Conservation (phyloP, 2,888 invertebrate species). For the Agonopterix heracliana region DNA sequence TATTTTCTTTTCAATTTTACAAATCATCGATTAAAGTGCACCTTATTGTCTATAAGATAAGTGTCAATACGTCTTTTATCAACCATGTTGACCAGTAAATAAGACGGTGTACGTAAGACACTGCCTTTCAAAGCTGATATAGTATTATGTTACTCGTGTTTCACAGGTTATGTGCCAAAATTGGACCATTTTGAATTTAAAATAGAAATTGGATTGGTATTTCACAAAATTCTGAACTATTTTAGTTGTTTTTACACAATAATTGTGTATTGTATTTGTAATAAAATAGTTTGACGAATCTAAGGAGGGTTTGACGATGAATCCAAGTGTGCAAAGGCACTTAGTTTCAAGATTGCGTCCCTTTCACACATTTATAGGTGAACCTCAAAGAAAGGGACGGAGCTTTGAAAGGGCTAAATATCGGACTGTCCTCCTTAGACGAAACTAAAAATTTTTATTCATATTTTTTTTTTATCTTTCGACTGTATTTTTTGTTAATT, state of each 20-base stretch:
- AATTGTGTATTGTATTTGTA: conserved; percentile 28
- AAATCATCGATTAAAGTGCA: too few relatives aligned
- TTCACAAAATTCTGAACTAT: conserved; percentile 18
- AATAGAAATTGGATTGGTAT: conserved; percentile 35
- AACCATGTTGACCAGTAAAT: neutral
- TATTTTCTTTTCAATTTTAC: too few relatives aligned
- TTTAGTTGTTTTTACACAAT: conserved; percentile 22
- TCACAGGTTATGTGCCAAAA: conserved; percentile 65
- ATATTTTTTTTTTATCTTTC: neutral
- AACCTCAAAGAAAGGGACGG: too few relatives aligned
- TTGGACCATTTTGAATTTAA: conserved; percentile 51
- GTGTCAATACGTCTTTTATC: too few relatives aligned
- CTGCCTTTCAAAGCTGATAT: conserved; percentile 27
- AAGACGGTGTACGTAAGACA: conserved; percentile 14
- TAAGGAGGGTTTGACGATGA: too few relatives aligned
- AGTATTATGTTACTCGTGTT: conserved; percentile 53
- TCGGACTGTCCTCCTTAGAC: too few relatives aligned
- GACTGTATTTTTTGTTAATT: neutral
- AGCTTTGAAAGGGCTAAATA: too few relatives aligned
- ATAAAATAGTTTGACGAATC: neutral
- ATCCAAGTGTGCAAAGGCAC: too few relatives aligned
- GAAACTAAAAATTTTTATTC: too few relatives aligned
- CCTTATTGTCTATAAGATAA: too few relatives aligned
- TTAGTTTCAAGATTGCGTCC: too few relatives aligned
- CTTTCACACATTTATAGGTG: too few relatives aligned